Base-by-base conservation (phyloP, 2,888 invertebrate species). In the Sthenelais limicola region DNA sequence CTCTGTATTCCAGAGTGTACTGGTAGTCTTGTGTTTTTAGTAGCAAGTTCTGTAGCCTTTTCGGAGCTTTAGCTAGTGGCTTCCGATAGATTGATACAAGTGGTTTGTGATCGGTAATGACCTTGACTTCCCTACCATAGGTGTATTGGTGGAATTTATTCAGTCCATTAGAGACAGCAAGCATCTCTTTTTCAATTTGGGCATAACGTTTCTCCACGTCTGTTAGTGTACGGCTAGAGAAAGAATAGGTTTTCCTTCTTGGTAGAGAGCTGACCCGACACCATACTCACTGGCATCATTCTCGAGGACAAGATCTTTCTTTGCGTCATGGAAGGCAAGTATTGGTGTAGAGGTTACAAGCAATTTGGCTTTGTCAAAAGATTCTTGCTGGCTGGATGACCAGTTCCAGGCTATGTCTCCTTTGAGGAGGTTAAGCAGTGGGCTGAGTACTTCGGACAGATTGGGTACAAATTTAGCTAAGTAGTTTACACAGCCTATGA, bases 101-200 rank as follows among this genome's bases (percentile, higher is more conserved):
- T 0, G 89, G 88, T 73, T 86, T 83, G 76, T 88, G 86, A 73
- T 88, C 87, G 0, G 84, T 86, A 9, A 80, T 47, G 7, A 88
- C 78, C 3, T 82, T 84, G 24, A 79, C 74, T 24, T 83, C 38
- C 28, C 68, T 3, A 2, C 86, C 88, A 71, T 79, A 85, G 0
- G 88, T 58, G 74, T 83, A 88, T 24, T 83, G 78, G 56, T 85
- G 83, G 77, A 88, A 88, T 75, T 84, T 84, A 32, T 80, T 77
- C 0, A 87, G 79, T 0, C 83, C 86, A 69, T 9, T 51, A n/a
- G 88, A 80, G 4, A 88, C 71, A 7, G 83, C 78, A 32, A 85
- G 76, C 51, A 85, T 82, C 79, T 83, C 86, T 73, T 84, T 83
- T 51, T 86, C 85, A 12, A 86, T 75, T 72, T 84, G 83, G 24